A percentile compares a stretch with the other conserved stretches of the same genome.
Conservation (phyloP, 2,113 vertebrate genomes). For the Tursiops truncatus region DNA sequence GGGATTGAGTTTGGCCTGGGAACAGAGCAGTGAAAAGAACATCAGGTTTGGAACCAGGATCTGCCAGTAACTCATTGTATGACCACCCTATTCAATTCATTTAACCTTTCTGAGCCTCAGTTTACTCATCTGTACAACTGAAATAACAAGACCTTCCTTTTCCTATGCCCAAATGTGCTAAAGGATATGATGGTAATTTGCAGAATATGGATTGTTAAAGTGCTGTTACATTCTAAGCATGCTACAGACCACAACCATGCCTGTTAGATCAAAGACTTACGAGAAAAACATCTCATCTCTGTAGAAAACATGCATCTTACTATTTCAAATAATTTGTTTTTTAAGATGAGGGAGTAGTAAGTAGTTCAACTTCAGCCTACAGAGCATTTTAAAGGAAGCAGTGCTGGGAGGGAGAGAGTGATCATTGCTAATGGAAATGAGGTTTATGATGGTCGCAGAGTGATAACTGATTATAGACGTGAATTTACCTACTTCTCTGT, state of each 20-base stretch:
- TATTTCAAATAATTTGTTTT: neutral
- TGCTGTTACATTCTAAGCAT: neutral
- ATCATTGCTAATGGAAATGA: neutral
- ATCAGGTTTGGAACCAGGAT: neutral
- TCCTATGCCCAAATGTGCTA: neutral
- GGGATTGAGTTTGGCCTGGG: neutral
- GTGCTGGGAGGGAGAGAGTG: neutral
- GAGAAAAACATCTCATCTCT: neutral
- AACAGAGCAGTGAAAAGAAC: neutral
- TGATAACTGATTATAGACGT: neutral
- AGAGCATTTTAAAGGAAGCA: conserved; percentile 18
- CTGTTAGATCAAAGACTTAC: neutral
- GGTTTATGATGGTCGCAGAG: neutral
- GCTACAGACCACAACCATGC: neutral
- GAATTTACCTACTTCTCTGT: neutral
- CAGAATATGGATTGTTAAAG: neutral
- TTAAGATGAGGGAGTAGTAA: conserved; percentile 31
- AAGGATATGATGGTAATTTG: neutral
- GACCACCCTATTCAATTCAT: neutral
- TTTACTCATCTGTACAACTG: neutral
- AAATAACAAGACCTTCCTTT: conserved; percentile 1
- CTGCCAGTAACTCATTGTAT: neutral
- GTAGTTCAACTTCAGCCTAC: neutral
- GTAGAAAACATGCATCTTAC: conserved; percentile 11
- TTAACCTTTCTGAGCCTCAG: neutral